Evolutionary conservation across 1,140 invertebrate genomes (phyloP).

Genomic region (Drosophila novamexicana): DNA sequence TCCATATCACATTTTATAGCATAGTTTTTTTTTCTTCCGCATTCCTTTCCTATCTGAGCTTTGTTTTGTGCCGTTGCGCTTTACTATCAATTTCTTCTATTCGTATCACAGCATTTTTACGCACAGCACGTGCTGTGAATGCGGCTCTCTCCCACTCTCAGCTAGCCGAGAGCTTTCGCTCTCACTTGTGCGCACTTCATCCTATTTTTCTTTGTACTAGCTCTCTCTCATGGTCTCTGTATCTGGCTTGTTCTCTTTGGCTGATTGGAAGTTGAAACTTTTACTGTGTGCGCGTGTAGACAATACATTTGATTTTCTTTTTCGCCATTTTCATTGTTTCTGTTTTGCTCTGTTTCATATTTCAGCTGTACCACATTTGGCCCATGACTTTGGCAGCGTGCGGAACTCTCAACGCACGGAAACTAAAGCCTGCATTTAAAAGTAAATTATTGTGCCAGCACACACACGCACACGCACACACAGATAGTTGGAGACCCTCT

Average conservation of each 20-base stretch:
- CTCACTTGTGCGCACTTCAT: constrained; percentile 24
- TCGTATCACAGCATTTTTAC: constrained; percentile 37
- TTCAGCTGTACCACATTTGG: constrained; percentile 65
- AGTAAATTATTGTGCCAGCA: constrained; percentile 40
- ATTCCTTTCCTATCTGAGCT: constrained; percentile 45
- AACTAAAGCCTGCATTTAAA: constrained; percentile 36
- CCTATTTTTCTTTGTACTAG: background rate
- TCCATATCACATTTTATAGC: constrained; percentile 57
- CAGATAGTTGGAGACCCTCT: constrained; percentile 15
- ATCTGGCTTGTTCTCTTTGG: constrained; percentile 30
- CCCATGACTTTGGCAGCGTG: constrained; percentile 51
- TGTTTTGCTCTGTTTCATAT: constrained; percentile 44
- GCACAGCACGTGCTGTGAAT: constrained; percentile 43
- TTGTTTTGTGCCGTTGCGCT: constrained; percentile 40
- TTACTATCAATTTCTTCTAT: constrained; percentile 19
- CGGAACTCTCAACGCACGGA: constrained; percentile 23
- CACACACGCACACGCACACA: constrained; percentile 8
- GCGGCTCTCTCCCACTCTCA: constrained; percentile 30
- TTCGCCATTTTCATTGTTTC: constrained; percentile 32
- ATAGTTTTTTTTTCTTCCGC: constrained; percentile 33
- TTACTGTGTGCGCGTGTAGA: constrained; percentile 11
- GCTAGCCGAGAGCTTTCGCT: constrained; percentile 26
- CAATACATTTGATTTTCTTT: constrained; percentile 27
- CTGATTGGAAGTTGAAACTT: constrained; percentile 61
- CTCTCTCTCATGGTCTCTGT: constrained; percentile 5